phyloP scores from a whole-genome alignment of 2,888 invertebrate species.

The Sabellastarte sp. region DNA sequence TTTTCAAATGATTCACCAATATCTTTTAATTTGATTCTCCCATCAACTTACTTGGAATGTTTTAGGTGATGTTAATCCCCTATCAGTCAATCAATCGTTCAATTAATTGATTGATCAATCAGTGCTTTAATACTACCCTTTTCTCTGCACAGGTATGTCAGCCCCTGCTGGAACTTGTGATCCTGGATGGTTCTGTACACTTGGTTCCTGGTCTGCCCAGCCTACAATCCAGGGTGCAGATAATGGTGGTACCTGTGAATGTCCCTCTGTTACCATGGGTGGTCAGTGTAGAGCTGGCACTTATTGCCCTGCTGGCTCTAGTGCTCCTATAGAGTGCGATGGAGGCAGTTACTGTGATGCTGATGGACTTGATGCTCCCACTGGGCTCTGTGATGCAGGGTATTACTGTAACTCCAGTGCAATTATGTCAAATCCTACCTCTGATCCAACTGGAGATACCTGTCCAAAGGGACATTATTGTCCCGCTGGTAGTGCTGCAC shows the following conservation, averaged over 20 bases:
- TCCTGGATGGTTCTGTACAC: constrained; percentile 48
- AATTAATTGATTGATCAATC: not conserved
- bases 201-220: constrained; percentile 43
- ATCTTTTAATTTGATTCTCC: too few relatives aligned
- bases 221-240: constrained; percentile 44
- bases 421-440: constrained; percentile 47
- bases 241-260: constrained; percentile 36
- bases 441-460: constrained; percentile 51
- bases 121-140: not conserved
- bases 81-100: too few relatives aligned
- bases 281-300: constrained; percentile 48
- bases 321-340: constrained; percentile 38
- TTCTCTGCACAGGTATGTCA: constrained; percentile 30
- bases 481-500: constrained; percentile 39
- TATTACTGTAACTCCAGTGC: constrained; percentile 39
- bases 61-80: too few relatives aligned
- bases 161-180: constrained; percentile 45
- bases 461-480: constrained; percentile 56
- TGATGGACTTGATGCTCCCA: constrained; percentile 38
- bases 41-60: too few relatives aligned
- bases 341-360: constrained; percentile 45
- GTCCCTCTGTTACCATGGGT: constrained; percentile 44
- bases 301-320: constrained; percentile 50
- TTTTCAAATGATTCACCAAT: too few relatives aligned
- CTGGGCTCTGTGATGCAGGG: constrained; percentile 47